These are phyloP conservation scores for Lasiurus borealis DNA, from an alignment of 2,113 vertebrate species.

Conservation along the genomic window DNA sequence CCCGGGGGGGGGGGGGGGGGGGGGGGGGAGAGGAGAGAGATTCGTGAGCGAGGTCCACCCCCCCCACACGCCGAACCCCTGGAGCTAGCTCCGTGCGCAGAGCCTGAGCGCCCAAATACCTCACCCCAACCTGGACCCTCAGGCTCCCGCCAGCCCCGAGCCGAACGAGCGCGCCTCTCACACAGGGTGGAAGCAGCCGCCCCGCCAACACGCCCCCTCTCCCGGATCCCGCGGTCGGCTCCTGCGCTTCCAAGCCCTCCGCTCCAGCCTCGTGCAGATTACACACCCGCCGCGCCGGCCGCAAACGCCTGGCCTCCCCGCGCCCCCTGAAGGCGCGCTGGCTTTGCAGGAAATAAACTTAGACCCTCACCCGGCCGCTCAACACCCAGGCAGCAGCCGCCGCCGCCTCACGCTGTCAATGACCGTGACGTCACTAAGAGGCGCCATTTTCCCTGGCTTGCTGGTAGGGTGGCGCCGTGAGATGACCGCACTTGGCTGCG, in stretches of 20 bases:
- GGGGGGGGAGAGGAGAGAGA: background rate
- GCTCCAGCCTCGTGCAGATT: background rate
- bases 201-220: background rate
- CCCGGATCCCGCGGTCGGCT: background rate
- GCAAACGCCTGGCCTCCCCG: background rate
- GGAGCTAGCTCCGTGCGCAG: background rate
- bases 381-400: background rate
- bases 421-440: background rate
- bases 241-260: background rate
- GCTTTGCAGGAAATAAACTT: background rate
- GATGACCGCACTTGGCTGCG: background rate
- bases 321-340: background rate
- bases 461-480: rapidly evolving
- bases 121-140: background rate
- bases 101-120: background rate
- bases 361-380: background rate
- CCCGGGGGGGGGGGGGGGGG: no score
- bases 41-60: background rate
- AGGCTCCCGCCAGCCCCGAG: background rate
- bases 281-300: background rate
- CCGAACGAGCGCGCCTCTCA: background rate
- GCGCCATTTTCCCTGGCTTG: background rate
- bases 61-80: background rate
- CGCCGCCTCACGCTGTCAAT: slow-evolving; percentile 56
- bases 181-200: background rate